These are phyloP conservation scores for Eudyptes chrysolophus DNA, from an alignment of 2,113 vertebrate genomes.

Conservation along the genomic window DNA sequence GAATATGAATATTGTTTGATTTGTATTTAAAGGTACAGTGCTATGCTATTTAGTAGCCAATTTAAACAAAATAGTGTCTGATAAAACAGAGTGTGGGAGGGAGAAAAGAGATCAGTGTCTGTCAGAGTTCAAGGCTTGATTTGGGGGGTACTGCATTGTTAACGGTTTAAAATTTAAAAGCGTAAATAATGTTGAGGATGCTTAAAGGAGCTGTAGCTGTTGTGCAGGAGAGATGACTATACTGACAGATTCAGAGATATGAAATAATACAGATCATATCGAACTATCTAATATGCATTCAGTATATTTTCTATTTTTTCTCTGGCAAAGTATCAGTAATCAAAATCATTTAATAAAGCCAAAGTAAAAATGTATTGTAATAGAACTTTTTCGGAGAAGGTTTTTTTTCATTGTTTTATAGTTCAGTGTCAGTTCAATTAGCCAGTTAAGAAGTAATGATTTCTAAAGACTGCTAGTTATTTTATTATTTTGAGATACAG, in stretches of 20 bases:
- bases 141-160: constrained; percentile 16
- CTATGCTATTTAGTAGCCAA: constrained; percentile 47
- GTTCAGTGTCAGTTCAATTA: neutral
- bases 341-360: neutral
- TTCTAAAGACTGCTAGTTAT: constrained; percentile 13
- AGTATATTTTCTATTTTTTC: neutral
- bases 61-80: constrained; percentile 49
- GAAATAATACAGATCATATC: neutral
- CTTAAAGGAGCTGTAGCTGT: constrained; percentile 28
- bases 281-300: neutral
- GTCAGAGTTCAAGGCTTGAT: constrained; percentile 31
- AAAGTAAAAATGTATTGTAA: neutral
- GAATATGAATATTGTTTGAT: constrained; percentile 70
- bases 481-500: neutral
- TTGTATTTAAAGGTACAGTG: constrained; percentile 69
- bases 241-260: neutral
- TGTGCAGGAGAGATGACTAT: neutral
- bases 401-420: neutral
- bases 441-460: neutral
- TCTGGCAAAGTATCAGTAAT: constrained; percentile 25
- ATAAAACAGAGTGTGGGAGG: constrained; percentile 36
- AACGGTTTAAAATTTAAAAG: constrained; percentile 36
- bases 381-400: neutral
- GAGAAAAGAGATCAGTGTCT: neutral
- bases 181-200: neutral